Evolutionary conservation across 2,888 invertebrate genomes (phyloP).

Genomic region (Drosophila birchii): DNA sequence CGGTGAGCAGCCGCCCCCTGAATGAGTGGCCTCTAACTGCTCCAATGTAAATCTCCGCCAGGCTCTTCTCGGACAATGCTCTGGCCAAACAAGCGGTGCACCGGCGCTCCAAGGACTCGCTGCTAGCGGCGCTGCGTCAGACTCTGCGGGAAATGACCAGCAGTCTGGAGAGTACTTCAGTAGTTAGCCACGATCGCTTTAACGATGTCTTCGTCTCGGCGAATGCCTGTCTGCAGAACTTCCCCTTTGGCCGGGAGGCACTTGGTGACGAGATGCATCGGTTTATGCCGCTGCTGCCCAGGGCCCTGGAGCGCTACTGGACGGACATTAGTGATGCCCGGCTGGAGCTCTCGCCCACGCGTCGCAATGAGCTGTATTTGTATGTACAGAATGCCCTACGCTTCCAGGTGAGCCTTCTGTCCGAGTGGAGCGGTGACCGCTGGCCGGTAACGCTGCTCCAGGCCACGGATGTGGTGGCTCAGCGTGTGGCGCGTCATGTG

Average conservation of each 20-base stretch:
- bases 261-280: constrained; percentile 62
- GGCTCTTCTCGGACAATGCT: constrained; percentile 55
- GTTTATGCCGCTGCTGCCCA: constrained; percentile 74
- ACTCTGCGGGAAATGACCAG: constrained; percentile 59
- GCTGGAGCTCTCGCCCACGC: constrained; percentile 76
- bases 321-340: constrained; percentile 46
- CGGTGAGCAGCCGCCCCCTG: constrained; percentile 27
- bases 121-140: constrained; percentile 61
- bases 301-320: constrained; percentile 74
- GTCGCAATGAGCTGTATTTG: constrained; percentile 81
- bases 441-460: constrained; percentile 45
- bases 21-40: neutral
- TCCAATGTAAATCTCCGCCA: constrained; percentile 5
- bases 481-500: constrained; percentile 84
- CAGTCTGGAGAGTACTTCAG: neutral
- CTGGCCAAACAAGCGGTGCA: constrained; percentile 12
- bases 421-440: constrained; percentile 84
- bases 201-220: constrained; percentile 77
- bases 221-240: constrained; percentile 83
- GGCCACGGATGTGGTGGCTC: constrained; percentile 60
- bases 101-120: constrained; percentile 45
- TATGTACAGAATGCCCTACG: constrained; percentile 85
- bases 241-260: constrained; percentile 77
- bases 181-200: constrained; percentile 41
- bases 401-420: constrained; percentile 83